phyloP scores from a whole-genome alignment of 1,140 invertebrate genomes.

The Tigriopus japonicus region DNA sequence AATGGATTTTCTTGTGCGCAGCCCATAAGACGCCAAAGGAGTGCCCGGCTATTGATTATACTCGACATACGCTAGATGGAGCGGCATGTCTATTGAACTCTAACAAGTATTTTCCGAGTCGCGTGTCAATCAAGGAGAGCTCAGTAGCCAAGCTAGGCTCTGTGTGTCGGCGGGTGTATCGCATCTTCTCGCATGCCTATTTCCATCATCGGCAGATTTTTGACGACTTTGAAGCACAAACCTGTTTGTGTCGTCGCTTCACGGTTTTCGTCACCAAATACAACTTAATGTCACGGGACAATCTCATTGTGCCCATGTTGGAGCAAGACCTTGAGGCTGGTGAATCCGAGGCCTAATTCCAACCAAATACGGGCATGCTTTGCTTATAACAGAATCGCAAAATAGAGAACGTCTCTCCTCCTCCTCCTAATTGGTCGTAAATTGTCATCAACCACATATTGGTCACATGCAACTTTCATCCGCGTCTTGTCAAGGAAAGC shows the following conservation, averaged over 20 bases:
- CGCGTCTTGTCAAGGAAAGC: no score
- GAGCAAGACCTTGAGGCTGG: slow-evolving; percentile 23
- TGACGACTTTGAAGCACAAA: slow-evolving; percentile 93
- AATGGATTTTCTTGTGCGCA: slow-evolving; percentile 99
- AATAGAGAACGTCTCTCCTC: no score
- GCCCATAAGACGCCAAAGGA: slow-evolving; percentile 99
- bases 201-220: slow-evolving; percentile 94
- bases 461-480: no score
- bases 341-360: no score
- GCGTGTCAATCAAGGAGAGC: slow-evolving; percentile 30
- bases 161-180: slow-evolving; percentile 90
- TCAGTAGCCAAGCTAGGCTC: slow-evolving; percentile 90
- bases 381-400: no score
- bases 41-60: slow-evolving; percentile 99
- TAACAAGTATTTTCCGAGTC: slow-evolving; percentile 99
- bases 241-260: slow-evolving; percentile 83
- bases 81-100: slow-evolving; percentile 95
- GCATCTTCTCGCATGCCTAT: slow-evolving; percentile 99
- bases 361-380: no score
- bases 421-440: no score
- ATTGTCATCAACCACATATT: no score
- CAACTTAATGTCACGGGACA: slow-evolving; percentile 93
- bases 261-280: slow-evolving; percentile 97
- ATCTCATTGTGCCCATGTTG: slow-evolving; percentile 91
- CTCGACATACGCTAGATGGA: slow-evolving; percentile 94